Percentiles rank a stretch among this genome's conserved stretches.
These are phyloP conservation scores for Anolis carolinensis DNA, from an alignment of 2,113 vertebrate species.

Conservation along the genomic window DNA sequence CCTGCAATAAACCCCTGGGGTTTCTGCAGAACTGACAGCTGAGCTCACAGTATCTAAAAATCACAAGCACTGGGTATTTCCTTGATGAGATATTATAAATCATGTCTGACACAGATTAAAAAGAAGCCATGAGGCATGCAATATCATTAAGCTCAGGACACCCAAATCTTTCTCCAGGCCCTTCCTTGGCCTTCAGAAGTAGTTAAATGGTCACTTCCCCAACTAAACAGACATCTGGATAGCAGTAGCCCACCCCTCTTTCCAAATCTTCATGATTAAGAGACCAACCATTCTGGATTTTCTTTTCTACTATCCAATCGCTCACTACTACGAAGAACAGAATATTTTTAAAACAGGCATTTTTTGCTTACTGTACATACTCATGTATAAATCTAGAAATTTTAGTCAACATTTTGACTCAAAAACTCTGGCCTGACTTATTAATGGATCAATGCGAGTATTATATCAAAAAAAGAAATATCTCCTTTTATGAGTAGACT, in stretches of 20 bases:
- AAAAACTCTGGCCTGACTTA: no score
- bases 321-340: background rate
- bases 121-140: background rate
- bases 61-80: constrained; percentile 44
- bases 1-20: background rate
- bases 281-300: no score
- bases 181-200: background rate
- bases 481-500: no score
- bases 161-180: background rate
- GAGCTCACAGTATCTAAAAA: background rate
- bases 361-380: background rate
- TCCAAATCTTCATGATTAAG: background rate
- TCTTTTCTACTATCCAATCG: background rate
- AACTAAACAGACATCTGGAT: background rate
- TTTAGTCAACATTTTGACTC: no score
- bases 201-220: background rate
- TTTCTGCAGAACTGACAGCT: background rate
- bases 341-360: background rate
- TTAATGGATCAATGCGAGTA: no score
- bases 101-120: background rate
- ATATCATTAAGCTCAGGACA: background rate
- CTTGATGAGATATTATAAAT: constrained; percentile 14
- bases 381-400: no score
- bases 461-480: no score
- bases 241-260: background rate